A percentile compares a stretch with the other conserved stretches of the same genome.
Conservation (phyloP, 2,113 vertebrate species). For the Tyto alba region DNA sequence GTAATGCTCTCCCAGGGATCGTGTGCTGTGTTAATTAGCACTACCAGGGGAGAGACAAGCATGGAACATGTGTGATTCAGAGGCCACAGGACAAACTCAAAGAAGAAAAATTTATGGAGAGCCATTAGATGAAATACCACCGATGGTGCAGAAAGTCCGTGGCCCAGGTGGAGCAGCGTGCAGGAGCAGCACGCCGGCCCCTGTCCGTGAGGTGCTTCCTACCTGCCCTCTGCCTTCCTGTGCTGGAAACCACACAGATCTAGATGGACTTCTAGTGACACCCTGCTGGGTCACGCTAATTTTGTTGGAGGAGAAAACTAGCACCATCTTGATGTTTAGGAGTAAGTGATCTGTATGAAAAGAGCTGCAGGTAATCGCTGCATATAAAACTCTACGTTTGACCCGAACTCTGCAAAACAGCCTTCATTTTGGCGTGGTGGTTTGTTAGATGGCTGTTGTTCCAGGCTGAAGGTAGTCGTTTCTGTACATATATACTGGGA, state of each 20-base stretch:
- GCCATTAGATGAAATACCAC: background rate
- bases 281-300: fast-evolving
- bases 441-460: background rate
- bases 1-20: background rate
- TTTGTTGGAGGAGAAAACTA: background rate
- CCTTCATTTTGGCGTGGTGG: fast-evolving
- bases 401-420: background rate
- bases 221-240: background rate
- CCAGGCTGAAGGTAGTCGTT: background rate
- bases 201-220: background rate
- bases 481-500: background rate
- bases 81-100: background rate
- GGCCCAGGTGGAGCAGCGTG: fast-evolving
- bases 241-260: background rate
- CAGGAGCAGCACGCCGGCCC: background rate
- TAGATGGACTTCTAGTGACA: background rate
- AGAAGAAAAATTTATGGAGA: background rate
- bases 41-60: background rate
- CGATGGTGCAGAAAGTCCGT: background rate
- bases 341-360: background rate
- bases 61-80: background rate
- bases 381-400: background rate
- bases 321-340: background rate
- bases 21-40: background rate
- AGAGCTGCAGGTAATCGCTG: background rate